phyloP scores from a whole-genome alignment of 1,140 invertebrate species.

The Pristionchus pacificus region DNA sequence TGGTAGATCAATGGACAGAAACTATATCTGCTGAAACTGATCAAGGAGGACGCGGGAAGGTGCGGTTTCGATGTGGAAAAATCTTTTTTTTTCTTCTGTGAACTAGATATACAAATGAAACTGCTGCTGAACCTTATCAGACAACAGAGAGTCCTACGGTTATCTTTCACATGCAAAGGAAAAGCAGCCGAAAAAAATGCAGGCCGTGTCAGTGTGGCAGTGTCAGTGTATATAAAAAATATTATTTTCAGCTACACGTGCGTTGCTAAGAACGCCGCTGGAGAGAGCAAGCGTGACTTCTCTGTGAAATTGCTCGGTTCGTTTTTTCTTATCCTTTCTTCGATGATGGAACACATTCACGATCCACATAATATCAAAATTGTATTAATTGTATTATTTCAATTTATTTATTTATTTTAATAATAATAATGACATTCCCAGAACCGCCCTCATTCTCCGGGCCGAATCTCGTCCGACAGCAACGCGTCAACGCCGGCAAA shows the following conservation, averaged over 20 bases:
- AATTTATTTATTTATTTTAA: slow-evolving; percentile 6
- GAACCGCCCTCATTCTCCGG: slow-evolving; percentile 42
- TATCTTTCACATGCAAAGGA: no score
- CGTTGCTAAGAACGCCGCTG: slow-evolving; percentile 58
- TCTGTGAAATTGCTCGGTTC: slow-evolving; percentile 32
- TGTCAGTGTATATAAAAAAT: no score
- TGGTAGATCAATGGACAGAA: slow-evolving; percentile 42
- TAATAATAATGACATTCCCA: not conserved
- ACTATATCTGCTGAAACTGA: slow-evolving; percentile 34
- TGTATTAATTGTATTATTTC: no score
- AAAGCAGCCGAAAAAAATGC: no score
- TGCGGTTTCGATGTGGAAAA: no score
- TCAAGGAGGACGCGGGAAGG: slow-evolving; percentile 42
- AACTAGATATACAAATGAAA: no score
- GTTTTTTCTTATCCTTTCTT: slow-evolving; percentile 23
- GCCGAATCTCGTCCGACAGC: slow-evolving; percentile 36
- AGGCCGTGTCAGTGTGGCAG: no score
- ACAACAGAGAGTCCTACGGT: no score
- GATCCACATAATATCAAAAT: no score
- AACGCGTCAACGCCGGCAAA: slow-evolving; percentile 35
- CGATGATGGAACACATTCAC: no score
- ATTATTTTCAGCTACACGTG: slow-evolving; percentile 48
- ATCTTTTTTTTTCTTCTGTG: no score
- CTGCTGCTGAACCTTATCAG: no score
- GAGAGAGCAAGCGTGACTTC: slow-evolving; percentile 57